Evolutionary conservation across 1,140 invertebrate species (phyloP).

Genomic region (Megalopta genalis): DNA sequence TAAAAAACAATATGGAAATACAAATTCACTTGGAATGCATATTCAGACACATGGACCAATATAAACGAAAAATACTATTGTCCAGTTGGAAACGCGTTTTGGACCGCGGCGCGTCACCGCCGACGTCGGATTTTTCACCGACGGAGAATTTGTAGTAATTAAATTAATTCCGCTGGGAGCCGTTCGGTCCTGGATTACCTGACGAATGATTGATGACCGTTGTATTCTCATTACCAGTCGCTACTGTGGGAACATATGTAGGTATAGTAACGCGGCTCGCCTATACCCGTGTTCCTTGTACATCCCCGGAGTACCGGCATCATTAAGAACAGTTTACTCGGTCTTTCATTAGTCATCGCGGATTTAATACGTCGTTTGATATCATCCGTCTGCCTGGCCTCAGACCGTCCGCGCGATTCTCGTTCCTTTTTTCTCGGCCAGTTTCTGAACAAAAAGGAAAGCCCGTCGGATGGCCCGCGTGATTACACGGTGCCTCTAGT

Average conservation of each 20-base stretch:
- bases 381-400: slow-evolving; percentile 27
- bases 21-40: too few relatives aligned
- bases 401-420: not conserved
- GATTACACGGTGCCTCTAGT: too few relatives aligned
- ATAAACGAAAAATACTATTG: too few relatives aligned
- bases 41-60: too few relatives aligned
- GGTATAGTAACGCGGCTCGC: slow-evolving; percentile 22
- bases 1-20: too few relatives aligned
- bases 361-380: slow-evolving; percentile 64
- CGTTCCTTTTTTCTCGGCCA: slow-evolving; percentile 6
- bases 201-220: slow-evolving; percentile 68
- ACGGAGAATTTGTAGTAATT: slow-evolving; percentile 61
- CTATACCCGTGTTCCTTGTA: slow-evolving; percentile 20
- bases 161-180: slow-evolving; percentile 62
- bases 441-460: too few relatives aligned
- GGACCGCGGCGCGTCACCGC: not conserved
- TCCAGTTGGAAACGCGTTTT: not conserved
- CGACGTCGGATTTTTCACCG: slow-evolving; percentile 22
- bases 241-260: slow-evolving; percentile 67
- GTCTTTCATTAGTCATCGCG: slow-evolving; percentile 66
- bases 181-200: slow-evolving; percentile 52
- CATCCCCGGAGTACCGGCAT: slow-evolving; percentile 42
- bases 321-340: slow-evolving; percentile 65
- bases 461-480: too few relatives aligned
- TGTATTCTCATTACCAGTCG: slow-evolving; percentile 60